phyloP scores from a whole-genome alignment of 2,113 vertebrate species.

The Salvelinus sp. region DNA sequence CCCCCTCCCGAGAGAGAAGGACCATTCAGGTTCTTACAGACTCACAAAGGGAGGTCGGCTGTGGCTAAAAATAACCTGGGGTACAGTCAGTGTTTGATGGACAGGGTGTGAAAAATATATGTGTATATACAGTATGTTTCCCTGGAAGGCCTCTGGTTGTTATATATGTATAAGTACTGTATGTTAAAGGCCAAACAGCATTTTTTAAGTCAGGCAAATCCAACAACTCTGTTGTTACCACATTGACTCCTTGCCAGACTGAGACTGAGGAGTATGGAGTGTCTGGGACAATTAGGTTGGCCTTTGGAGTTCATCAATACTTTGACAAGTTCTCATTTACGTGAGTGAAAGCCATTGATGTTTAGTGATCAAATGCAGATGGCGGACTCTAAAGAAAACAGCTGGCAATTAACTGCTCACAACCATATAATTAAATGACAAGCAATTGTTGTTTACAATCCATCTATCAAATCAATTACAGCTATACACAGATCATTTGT shows the following conservation, averaged over 20 bases:
- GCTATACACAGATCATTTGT: neutral
- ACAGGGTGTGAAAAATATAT: neutral
- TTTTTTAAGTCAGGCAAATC: no score
- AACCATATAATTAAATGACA: neutral
- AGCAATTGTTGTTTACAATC: neutral
- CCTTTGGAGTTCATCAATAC: no score
- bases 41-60: slow-evolving; percentile 7
- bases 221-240: neutral
- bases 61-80: slow-evolving; percentile 1
- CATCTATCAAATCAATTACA: neutral
- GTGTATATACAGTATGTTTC: neutral
- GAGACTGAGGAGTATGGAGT: neutral
- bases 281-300: no score
- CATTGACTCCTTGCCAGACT: neutral
- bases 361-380: neutral
- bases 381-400: neutral
- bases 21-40: slow-evolving; percentile 39
- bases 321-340: neutral
- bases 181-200: no score
- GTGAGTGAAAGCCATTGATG: neutral
- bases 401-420: neutral
- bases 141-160: no score
- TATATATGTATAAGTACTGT: no score
- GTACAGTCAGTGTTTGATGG: neutral
- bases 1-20: slow-evolving; percentile 10